Percentiles rank a stretch among this genome's conserved stretches.
These are phyloP conservation scores for Ylistrum balloti DNA, from an alignment of 1,140 invertebrate genomes.

Conservation along the genomic window DNA sequence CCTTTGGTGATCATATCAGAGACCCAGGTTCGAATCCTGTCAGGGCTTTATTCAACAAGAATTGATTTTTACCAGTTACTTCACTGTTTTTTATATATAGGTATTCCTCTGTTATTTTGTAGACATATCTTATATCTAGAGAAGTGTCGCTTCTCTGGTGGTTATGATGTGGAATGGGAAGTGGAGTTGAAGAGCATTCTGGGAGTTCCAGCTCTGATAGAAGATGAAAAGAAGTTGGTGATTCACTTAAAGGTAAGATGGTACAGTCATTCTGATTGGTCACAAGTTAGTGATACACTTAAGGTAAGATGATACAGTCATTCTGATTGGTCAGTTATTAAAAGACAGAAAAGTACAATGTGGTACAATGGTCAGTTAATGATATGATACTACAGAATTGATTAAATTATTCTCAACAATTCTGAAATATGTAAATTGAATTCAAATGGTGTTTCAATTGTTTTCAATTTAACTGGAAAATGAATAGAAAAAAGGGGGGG, in stretches of 20 bases:
- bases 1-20: too few relatives aligned
- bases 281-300: too few relatives aligned
- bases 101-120: slow-evolving; percentile 62
- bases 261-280: too few relatives aligned
- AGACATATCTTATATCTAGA: slow-evolving; percentile 90
- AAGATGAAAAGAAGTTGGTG: slow-evolving; percentile 85
- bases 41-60: too few relatives aligned
- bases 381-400: background rate
- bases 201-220: slow-evolving; percentile 86
- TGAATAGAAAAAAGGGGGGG: too few relatives aligned
- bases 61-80: too few relatives aligned
- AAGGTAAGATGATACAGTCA: background rate
- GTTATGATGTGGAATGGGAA: slow-evolving; percentile 90
- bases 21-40: too few relatives aligned
- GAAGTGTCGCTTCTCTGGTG: slow-evolving; percentile 87
- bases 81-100: too few relatives aligned
- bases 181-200: slow-evolving; percentile 88
- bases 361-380: background rate
- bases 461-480: background rate
- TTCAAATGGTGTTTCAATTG: too few relatives aligned
- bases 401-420: background rate
- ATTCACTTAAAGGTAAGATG: slow-evolving; percentile 88
- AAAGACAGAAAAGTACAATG: background rate
- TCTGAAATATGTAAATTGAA: background rate
- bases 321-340: background rate